These are phyloP conservation scores for Brachirus orientalis DNA, from an alignment of 2,113 vertebrate species.

Conservation along the genomic window DNA sequence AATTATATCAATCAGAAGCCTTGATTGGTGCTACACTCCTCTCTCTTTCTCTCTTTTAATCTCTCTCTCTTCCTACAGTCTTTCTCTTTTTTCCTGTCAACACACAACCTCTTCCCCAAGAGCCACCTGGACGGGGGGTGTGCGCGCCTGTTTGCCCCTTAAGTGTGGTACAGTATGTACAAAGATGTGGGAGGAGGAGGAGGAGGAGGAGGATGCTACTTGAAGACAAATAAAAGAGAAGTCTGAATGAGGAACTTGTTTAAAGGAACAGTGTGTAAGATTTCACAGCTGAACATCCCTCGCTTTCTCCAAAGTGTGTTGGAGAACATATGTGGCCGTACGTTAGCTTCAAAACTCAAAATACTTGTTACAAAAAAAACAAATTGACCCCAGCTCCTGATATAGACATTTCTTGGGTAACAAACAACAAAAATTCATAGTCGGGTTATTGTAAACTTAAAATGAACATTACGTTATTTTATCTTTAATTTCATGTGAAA, in stretches of 20 bases:
- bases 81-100: conserved; percentile 39
- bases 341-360: too few relatives aligned
- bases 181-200: conserved; percentile 51
- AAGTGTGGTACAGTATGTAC: conserved; percentile 63
- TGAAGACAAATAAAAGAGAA: conserved; percentile 48
- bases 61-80: conserved; percentile 27
- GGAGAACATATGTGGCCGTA: too few relatives aligned
- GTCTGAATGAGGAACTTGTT: conserved; percentile 56
- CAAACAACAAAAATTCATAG: too few relatives aligned
- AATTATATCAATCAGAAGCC: conserved; percentile 84
- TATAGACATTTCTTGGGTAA: too few relatives aligned
- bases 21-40: conserved; percentile 77
- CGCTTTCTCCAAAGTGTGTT: too few relatives aligned
- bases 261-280: conserved; percentile 11
- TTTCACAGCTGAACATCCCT: too few relatives aligned
- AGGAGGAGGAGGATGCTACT: conserved; percentile 60
- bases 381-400: too few relatives aligned
- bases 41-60: conserved; percentile 34
- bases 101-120: conserved; percentile 47
- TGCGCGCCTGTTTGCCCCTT: conserved; percentile 38
- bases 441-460: too few relatives aligned
- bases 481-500: too few relatives aligned
- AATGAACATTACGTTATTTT: too few relatives aligned
- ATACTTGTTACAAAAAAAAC: too few relatives aligned
- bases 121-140: conserved; percentile 73